Conservation (phyloP, 2,888 invertebrate species). For the Anticlea derivata region DNA sequence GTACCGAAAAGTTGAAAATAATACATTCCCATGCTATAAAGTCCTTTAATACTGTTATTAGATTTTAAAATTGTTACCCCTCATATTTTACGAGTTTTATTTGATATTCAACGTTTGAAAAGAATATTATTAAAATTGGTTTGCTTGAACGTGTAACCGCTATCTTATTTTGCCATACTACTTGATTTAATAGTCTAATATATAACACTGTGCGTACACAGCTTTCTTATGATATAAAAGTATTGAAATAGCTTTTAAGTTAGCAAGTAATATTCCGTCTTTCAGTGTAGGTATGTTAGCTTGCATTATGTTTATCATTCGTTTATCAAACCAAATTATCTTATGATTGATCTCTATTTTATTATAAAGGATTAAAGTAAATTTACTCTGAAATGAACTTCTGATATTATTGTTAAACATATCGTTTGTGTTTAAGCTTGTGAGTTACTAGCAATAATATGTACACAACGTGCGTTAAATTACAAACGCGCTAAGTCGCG, state of each 20-base stretch:
- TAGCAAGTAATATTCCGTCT: neutral
- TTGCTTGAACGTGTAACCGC: too few species aligned
- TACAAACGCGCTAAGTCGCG: too few species aligned
- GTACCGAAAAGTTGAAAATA: neutral
- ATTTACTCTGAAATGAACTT: constrained; percentile 1
- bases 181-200: neutral
- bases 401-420: constrained; percentile 22
- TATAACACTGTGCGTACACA: too few species aligned
- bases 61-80: too few species aligned
- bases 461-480: neutral
- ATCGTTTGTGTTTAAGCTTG: constrained; percentile 16
- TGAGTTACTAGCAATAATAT: constrained; percentile 8
- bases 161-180: neutral
- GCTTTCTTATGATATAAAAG: neutral
- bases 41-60: too few species aligned
- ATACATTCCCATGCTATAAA: neutral
- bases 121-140: too few species aligned
- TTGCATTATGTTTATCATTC: too few species aligned
- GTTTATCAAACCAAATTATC: constrained; percentile 6
- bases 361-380: neutral
- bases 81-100: too few species aligned
- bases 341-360: constrained; percentile 26
- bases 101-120: too few species aligned
- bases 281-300: too few species aligned
- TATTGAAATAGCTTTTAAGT: neutral